Evolutionary conservation across 2,888 invertebrate genomes (phyloP), one percentile per base, ranked within the genome.

Genomic region (Leuctra nigra): DNA sequence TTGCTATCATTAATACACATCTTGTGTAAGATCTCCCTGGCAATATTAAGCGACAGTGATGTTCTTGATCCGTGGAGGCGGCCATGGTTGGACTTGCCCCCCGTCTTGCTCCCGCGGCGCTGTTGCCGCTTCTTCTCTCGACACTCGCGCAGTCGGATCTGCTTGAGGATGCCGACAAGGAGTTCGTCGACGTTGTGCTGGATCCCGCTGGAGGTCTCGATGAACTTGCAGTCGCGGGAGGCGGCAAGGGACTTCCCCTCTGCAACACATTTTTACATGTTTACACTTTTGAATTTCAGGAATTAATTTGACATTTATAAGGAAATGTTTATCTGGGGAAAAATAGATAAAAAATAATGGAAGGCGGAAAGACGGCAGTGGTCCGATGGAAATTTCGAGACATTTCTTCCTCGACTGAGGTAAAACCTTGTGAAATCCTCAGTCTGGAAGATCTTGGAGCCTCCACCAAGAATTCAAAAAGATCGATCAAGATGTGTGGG

Each of bases 151-250:
- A 90, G 75, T 2, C 89, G 80, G 67, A 91, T 88, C 68, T 77
- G 76, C 61, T 92, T 91, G 54, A 97, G 80, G 53, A 96, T 81
- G 0, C 96, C 97, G 58, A 96, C 95, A 24, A 98, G 80, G 57
- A 98, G 80, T 69, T 97, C 96, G 73, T 98, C 96, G 56, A 97
- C 94, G 73, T 96, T 94, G 78, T 96, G 95, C 75, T 97, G 95
- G 68, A 98, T 88, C 29, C 93, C 94, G 55, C 93, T 91, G 1
- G 96, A 96, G 1, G 96, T 94, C 75, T 97, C 96, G 68, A 96
- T 95, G 77, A 93, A 95, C 74, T 96, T 96, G 76, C 93, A 93
- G 72, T 93, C 93, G 75, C 91, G 91, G 0, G 88, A 86, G 0
- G 88, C 88, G n/a, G 96, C 95, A 71, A 94, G 81, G 18, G 85